These are phyloP conservation scores for Alligator sinensis DNA, from an alignment of 2,113 vertebrate genomes.

Conservation along the genomic window DNA sequence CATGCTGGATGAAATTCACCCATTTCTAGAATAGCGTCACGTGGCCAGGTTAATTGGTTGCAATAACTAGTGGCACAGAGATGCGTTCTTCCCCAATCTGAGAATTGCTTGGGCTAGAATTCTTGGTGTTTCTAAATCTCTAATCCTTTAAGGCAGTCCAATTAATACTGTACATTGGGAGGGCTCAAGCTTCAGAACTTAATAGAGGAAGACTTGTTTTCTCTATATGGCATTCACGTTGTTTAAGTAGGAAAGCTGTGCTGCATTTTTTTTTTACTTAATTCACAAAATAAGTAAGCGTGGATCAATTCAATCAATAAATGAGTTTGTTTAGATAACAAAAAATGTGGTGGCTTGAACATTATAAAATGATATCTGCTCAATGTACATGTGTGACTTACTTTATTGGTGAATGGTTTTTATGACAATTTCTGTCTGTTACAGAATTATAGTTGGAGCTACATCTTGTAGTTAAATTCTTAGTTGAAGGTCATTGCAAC, in stretches of 20 bases:
- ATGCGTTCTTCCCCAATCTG: fast-evolving
- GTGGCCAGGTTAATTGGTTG: not conserved
- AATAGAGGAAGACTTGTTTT: not conserved
- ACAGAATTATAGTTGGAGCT: slow-evolving; percentile 41
- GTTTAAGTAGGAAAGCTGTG: not conserved
- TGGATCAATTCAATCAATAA: not conserved
- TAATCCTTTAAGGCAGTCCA: slow-evolving; percentile 19
- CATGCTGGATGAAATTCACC: not conserved
- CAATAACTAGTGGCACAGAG: not conserved
- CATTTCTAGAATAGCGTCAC: not conserved
- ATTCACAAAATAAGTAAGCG: slow-evolving; percentile 8
- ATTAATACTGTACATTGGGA: not conserved
- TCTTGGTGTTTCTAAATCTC: not conserved
- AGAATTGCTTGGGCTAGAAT: not conserved
- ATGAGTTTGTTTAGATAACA: not conserved
- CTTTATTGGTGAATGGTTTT: slow-evolving; percentile 19
- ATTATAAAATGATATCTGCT: not conserved
- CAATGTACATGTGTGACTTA: not conserved
- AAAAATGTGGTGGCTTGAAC: not conserved
- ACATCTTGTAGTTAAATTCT: slow-evolving; percentile 10
- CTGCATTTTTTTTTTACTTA: not conserved
- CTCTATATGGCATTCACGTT: not conserved
- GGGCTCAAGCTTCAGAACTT: not conserved
- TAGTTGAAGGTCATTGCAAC: not conserved
- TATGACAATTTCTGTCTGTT: slow-evolving; percentile 21